Evolutionary conservation across 2,888 invertebrate genomes (phyloP), one percentile per base, ranked within the genome.

Genomic region (Sturmia bella): DNA sequence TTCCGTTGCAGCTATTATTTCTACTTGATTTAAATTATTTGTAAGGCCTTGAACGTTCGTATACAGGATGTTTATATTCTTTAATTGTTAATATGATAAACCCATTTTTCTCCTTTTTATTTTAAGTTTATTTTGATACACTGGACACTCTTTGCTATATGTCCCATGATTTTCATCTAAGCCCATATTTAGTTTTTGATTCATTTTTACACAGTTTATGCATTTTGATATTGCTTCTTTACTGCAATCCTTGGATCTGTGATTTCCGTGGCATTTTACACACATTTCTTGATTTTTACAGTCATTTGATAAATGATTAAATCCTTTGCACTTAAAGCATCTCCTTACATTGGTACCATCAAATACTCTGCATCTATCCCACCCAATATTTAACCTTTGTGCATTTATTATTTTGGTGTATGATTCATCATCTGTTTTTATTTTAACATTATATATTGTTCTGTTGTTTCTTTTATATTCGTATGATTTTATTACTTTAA

Each of bases 321-420:
- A 56, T 17, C 37, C 56, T 37, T 12, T 37, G 37, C 56, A 56
- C 37, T 56, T 56, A 32, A 56, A 17, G 37, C n/a, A n/a, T n/a
- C n/a, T n/a, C n/a, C n/a, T n/a, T n/a, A n/a, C n/a, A n/a, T n/a
- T n/a, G n/a, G n/a, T 37, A 3, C 32, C 56, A 32, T 56, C 56
- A 17, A 13, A 32, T 3, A 56, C 17, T 5, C 56, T 15, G 27
- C 27, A 27, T 27, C 27, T 27, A 3, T 27, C 27, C 27, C 27
- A 27, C 6, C 27, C 27, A 4, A 27, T 27, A 27, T 27, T 27
- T 27, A 27, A 27, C 27, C 27, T 27, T 27, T 27, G 27, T n/a
- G n/a, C 6, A 27, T 52, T 24, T 24, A 52, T 52, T 0, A 24
- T 24, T 52, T 52, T 24, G 0, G 3, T n/a, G 27, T 52, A 52